phyloP scores from a whole-genome alignment of 2,888 invertebrate species.

The Andrena bicolor region DNA sequence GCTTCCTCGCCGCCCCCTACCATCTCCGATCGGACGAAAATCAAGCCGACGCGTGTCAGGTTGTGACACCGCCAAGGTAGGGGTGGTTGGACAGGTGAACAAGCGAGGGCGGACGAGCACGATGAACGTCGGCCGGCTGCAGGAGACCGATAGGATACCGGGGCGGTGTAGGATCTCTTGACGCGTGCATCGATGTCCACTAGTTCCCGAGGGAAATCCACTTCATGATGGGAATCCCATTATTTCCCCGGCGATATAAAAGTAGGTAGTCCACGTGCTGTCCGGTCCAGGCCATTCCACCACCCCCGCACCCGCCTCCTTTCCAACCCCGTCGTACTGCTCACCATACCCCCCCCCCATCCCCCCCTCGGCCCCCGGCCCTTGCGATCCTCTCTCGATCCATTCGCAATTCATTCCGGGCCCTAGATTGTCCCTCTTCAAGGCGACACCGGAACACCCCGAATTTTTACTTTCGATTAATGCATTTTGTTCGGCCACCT shows the following conservation, averaged over 20 bases:
- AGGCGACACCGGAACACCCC: conserved; percentile 50
- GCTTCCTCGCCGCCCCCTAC: not conserved
- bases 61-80: conserved; percentile 62
- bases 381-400: conserved; percentile 67
- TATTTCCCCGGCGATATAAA: conserved; percentile 82
- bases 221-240: conserved; percentile 85
- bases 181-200: conserved; percentile 83
- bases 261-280: conserved; percentile 77
- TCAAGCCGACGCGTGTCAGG: conserved; percentile 42
- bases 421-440: conserved; percentile 49
- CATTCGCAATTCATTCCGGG: conserved; percentile 71
- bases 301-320: conserved; percentile 54
- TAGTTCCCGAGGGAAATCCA: conserved; percentile 84
- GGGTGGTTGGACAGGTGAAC: conserved; percentile 62
- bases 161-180: conserved; percentile 82
- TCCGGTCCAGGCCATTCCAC: conserved; percentile 75
- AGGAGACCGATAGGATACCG: conserved; percentile 76
- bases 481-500: conserved; percentile 19
- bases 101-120: conserved; percentile 64
- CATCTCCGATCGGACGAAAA: conserved; percentile 32
- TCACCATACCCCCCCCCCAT: conserved; percentile 32
- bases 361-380: conserved; percentile 42
- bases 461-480: conserved; percentile 73
- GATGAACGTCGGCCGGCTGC: conserved; percentile 68
- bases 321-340: conserved; percentile 36